phyloP scores from a whole-genome alignment of 2,888 invertebrate genomes.

The Diaphora mendica region DNA sequence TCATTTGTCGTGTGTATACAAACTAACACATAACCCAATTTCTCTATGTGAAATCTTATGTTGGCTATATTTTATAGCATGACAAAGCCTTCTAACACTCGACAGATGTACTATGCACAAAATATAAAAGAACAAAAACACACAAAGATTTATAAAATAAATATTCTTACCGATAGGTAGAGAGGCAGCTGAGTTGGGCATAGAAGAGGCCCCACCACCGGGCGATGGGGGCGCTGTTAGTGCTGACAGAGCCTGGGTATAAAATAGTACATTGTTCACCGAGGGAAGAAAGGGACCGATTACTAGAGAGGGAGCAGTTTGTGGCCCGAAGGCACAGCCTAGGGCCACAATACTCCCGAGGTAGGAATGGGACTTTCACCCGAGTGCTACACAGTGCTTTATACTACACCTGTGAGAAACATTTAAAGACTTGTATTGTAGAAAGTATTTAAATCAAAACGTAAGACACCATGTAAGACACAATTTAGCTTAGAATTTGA shows the following conservation, averaged over 20 bases:
- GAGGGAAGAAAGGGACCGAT: no score
- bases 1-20: neutral
- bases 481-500: no score
- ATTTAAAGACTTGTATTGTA: no score
- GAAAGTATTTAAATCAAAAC: no score
- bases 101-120: conserved; percentile 16
- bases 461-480: no score
- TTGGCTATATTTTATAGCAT: conserved; percentile 22
- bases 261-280: no score
- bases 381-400: no score
- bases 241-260: conserved; percentile 72
- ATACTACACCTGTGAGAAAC: no score
- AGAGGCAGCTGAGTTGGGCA: conserved; percentile 80
- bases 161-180: conserved; percentile 77
- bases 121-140: neutral
- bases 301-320: no score
- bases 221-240: conserved; percentile 83
- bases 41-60: neutral
- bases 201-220: conserved; percentile 76
- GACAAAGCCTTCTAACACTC: conserved; percentile 50
- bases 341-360: no score
- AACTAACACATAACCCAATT: neutral
- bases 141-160: conserved; percentile 3
- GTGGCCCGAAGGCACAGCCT: no score
- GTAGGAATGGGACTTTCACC: no score